Base-by-base conservation (phyloP, 1,140 invertebrate species). In the Drosophila prosaltans region DNA sequence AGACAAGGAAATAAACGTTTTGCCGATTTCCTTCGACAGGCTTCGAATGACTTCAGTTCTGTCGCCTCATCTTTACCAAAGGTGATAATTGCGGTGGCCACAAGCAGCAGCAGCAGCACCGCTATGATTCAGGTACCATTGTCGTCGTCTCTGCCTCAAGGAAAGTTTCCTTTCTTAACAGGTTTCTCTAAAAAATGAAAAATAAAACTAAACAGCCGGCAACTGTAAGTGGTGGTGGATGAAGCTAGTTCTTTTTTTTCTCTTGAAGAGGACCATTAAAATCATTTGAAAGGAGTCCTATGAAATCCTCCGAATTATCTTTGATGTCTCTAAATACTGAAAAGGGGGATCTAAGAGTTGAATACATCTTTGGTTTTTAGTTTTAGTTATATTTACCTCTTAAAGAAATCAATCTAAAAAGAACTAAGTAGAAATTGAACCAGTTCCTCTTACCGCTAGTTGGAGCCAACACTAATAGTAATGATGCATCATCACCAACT, bases 401-500 rank as follows among this genome's bases (percentile, higher is more conserved):
- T 16, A 16, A 16, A 16, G 16, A 16, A 16, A 16, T 16, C 16
- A 16, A 16, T 16, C 16, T 16, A 16, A 16, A 16, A 16, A 0
- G 16, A 16, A 16, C 16, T 0, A 16, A 16, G 16, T 16, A 16
- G 16, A 16, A 48, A 6, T 21, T 10, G 45, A 51, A 51, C 45
- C 21, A 26, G 45, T 51, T 51, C 45, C 26, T 51, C 21, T 9
- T 24, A 3, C 1, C 7, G 39, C 21, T 24, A 21, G 45, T 24
- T 48, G 1, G 16, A 2, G 21, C 8, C 45, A 26, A 26, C 45
- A 51, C 64, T 63, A 65, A 62, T 66, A 71, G 51, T 71, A 71
- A 64, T 71, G 73, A 76, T 76, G 72, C 65, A 77, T 73, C 65
- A 77, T 73, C 62, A 73, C 70, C 71, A 74, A 48, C 43, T 65